Evolutionary conservation across 1,140 invertebrate genomes (phyloP).

Genomic region (Zelostemma sp.): DNA sequence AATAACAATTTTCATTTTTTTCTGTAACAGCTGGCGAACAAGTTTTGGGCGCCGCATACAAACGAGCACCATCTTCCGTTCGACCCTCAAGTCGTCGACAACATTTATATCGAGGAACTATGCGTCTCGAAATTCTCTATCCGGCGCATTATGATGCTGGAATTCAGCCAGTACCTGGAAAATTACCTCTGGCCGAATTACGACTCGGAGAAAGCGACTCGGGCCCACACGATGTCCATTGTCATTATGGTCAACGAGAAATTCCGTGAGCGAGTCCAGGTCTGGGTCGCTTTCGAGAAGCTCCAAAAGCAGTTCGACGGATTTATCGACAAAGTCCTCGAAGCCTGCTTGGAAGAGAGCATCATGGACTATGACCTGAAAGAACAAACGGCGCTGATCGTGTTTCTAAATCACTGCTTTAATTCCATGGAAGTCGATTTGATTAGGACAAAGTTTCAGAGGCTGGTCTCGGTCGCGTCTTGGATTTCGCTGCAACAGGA

Average conservation of each 20-base stretch:
- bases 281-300: conserved; percentile 94
- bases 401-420: conserved; percentile 97
- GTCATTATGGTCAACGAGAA: conserved; percentile 99
- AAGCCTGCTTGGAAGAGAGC: conserved; percentile 76
- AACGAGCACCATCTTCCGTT: conserved; percentile 78
- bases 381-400: conserved; percentile 89
- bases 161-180: conserved; percentile 98
- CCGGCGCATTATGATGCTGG: conserved; percentile 92
- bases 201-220: conserved; percentile 74
- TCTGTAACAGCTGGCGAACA: conserved; percentile 81
- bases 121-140: conserved; percentile 84
- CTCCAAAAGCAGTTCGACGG: conserved; percentile 84
- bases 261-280: conserved; percentile 94
- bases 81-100: conserved; percentile 81
- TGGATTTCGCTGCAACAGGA: conserved; percentile 92
- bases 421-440: conserved; percentile 94
- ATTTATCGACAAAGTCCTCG: conserved; percentile 90
- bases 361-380: conserved; percentile 72
- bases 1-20: too few relatives aligned
- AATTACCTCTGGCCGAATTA: conserved; percentile 99
- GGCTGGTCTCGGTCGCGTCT: conserved; percentile 92
- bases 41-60: conserved; percentile 90
- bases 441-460: conserved; percentile 92
- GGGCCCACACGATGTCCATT: conserved; percentile 93
- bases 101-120: conserved; percentile 87